Evolutionary conservation across 1,140 invertebrate genomes (phyloP), one percentile per base, ranked within the genome.

Genomic region (Drosophila nasuta): DNA sequence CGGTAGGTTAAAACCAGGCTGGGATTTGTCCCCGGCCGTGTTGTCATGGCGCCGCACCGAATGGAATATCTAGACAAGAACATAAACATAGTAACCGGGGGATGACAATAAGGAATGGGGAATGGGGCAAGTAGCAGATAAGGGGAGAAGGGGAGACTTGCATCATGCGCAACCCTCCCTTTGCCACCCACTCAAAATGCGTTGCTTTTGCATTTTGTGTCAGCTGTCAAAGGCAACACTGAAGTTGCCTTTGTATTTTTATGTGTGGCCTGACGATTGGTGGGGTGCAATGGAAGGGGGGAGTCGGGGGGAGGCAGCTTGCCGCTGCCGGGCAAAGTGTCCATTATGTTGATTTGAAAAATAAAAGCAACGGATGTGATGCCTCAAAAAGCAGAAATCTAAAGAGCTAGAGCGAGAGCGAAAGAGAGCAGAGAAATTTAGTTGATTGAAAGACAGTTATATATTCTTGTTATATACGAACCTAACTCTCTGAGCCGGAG

Each of bases 281-380:
- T 13, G 11, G 13, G 38, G 30, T 35, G 45, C 35, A 38, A 41
- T 13, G 17, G 2, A 25, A 6, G 15, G 45, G 10, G 46, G 2
- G 5, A 13, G 8, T 6, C 2, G 2, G 58, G 28, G 43, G 30
- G 30, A 56, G 10, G 33, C 28, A 17, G 51, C 35, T 28, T 45
- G 62, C 45, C 72, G 85, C 85, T 75, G 70, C 58, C 64, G 76
- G 85, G 85, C 86, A 88, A 88, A 88, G 81, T 88, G 85, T 88
- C 85, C 85, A 88, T 88, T 88, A 88, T 88, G 85, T 81, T 88
- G 85, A 88, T 88, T 88, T 88, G 85, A 89, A 88, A 85, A 79
- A 85, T 90, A 85, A 89, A 88, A 89, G 81, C 81, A 75, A 74
- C 78, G 72, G 62, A 71, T 78, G 77, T 59, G 54, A 76, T 70